Percentiles rank a stretch among this genome's conserved stretches.
phyloP scores from a whole-genome alignment of 2,797 vertebrate species.

The Alca torda region DNA sequence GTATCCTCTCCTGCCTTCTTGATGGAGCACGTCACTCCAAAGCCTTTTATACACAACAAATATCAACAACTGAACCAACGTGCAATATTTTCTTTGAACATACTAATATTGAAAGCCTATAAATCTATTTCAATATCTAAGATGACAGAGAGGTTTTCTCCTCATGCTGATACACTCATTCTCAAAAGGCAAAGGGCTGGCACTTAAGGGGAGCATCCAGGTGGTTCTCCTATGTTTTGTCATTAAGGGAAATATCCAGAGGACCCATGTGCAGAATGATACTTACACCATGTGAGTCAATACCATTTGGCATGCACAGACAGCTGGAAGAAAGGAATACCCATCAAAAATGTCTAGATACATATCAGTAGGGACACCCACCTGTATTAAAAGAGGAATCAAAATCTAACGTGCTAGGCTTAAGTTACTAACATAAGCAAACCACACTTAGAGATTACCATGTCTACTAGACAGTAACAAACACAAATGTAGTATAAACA shows the following conservation, averaged over 20 bases:
- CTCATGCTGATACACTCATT: background rate
- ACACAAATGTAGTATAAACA: background rate
- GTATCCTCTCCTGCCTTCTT: background rate
- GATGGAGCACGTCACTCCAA: background rate
- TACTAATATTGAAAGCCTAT: background rate
- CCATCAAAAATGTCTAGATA: background rate
- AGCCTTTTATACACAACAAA: background rate
- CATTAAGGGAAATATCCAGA: background rate
- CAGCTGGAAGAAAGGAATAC: background rate
- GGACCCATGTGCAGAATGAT: background rate
- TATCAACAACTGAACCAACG: background rate
- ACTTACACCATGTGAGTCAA: background rate
- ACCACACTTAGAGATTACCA: background rate
- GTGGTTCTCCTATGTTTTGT: background rate
- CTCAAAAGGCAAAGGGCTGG: background rate
- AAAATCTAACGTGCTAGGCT: background rate
- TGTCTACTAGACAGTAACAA: background rate
- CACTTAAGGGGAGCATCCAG: background rate
- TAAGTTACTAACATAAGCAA: background rate
- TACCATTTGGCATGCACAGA: background rate
- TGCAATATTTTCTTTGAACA: background rate
- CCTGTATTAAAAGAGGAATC: background rate
- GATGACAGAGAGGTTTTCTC: background rate
- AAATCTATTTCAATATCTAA: background rate
- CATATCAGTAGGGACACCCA: background rate